A percentile compares a stretch with the other conserved stretches of the same genome.
Evolutionary conservation across 1,140 invertebrate genomes (phyloP).

Genomic region (Drosophila sulfurigaster): DNA sequence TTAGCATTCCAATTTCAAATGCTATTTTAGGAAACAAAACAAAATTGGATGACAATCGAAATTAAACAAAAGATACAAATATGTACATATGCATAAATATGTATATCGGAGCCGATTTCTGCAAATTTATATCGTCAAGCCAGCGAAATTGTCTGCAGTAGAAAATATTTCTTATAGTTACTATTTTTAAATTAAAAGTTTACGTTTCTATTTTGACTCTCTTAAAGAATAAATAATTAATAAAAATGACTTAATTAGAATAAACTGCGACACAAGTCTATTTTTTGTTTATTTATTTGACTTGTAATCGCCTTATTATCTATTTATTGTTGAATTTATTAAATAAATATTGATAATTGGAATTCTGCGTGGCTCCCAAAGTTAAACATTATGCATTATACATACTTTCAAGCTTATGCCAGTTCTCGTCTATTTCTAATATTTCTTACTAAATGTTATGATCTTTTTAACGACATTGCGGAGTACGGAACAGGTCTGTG

Average conservation of each 20-base stretch:
- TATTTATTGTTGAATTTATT: not conserved
- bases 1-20: not conserved
- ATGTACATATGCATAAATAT: too few species aligned
- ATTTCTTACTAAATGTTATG: slow-evolving; percentile 3
- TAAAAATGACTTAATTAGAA: not conserved
- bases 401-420: not conserved
- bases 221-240: too few species aligned
- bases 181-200: too few species aligned
- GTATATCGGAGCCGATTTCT: too few species aligned
- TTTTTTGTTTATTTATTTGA: not conserved
- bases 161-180: too few species aligned
- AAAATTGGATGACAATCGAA: too few species aligned
- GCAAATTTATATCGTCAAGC: too few species aligned
- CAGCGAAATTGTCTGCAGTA: too few species aligned
- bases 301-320: not conserved
- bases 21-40: not conserved
- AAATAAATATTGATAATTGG: not conserved
- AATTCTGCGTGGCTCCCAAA: not conserved
- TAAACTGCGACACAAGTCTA: not conserved
- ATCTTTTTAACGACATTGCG: not conserved
- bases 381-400: not conserved
- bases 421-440: not conserved
- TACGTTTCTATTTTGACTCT: too few species aligned
- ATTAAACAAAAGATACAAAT: too few species aligned
- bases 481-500: slow-evolving; percentile 1